These are phyloP conservation scores for Athetis lepigone DNA, from an alignment of 2,888 invertebrate species.

Conservation along the genomic window DNA sequence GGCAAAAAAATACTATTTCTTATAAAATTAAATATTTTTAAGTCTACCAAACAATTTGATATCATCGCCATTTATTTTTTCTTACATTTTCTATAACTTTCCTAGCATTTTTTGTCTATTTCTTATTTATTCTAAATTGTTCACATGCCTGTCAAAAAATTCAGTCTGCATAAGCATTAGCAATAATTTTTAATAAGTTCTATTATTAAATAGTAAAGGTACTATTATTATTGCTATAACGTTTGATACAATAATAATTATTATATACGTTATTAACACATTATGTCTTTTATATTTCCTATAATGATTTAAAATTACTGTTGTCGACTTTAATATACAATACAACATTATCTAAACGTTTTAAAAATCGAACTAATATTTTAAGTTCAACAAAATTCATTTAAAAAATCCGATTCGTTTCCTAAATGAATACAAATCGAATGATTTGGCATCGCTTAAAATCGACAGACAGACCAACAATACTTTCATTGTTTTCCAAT, in stretches of 20 bases:
- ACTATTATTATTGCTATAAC: slow-evolving; percentile 28
- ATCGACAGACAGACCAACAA: slow-evolving; percentile 28
- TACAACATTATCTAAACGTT: not conserved
- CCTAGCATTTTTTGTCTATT: not conserved
- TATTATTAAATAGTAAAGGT: slow-evolving; percentile 15
- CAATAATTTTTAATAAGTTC: not conserved
- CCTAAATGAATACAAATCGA: slow-evolving; percentile 6
- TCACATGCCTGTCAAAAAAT: not conserved
- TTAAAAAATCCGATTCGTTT: not conserved
- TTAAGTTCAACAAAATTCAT: not conserved
- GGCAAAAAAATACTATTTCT: too few species aligned
- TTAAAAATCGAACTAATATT: not conserved
- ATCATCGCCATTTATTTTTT: too few species aligned
- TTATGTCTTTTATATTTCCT: slow-evolving; percentile 24
- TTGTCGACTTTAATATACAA: slow-evolving; percentile 16
- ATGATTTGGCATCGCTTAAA: slow-evolving; percentile 21
- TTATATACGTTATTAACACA: slow-evolving; percentile 16
- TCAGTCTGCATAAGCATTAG: not conserved
- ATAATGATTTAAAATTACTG: slow-evolving; percentile 16
- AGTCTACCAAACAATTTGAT: too few species aligned
- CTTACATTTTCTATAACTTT: too few species aligned
- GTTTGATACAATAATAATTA: slow-evolving; percentile 24
- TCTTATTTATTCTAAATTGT: not conserved
- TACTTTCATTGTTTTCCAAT: slow-evolving; percentile 1
- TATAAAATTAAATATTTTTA: too few species aligned